A percentile compares a stretch with the other conserved stretches of the same genome.
phyloP scores from a whole-genome alignment of 1,140 invertebrate species.

The Dryas iulia region DNA sequence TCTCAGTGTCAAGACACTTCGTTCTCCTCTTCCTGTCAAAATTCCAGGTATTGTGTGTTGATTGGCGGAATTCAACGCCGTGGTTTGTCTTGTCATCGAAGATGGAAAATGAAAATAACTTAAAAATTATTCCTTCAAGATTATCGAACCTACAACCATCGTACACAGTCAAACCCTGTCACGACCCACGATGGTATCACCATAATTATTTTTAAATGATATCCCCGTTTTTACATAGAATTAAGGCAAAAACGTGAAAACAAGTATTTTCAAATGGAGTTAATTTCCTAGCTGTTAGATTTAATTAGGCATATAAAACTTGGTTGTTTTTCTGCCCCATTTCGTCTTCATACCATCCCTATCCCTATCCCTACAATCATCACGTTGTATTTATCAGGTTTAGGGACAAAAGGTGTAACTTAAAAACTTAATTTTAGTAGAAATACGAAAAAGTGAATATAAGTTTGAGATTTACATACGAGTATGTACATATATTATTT shows the following conservation, averaged over 20 bases:
- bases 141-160: too few relatives aligned
- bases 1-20: too few relatives aligned
- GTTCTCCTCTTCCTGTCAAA: too few relatives aligned
- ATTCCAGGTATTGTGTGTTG: too few relatives aligned
- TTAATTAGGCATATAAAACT: slow-evolving; percentile 62
- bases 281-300: slow-evolving; percentile 64
- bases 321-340: slow-evolving; percentile 56
- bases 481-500: too few relatives aligned
- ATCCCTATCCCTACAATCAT: slow-evolving; percentile 4
- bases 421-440: not conserved
- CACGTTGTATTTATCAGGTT: not conserved
- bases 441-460: not conserved
- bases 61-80: too few relatives aligned
- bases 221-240: not conserved
- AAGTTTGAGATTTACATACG: too few relatives aligned
- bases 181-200: too few relatives aligned
- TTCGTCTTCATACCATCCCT: slow-evolving; percentile 37
- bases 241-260: not conserved
- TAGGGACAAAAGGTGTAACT: not conserved
- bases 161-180: too few relatives aligned
- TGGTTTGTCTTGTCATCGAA: too few relatives aligned
- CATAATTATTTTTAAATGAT: not conserved
- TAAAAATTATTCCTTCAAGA: too few relatives aligned
- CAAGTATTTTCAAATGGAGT: slow-evolving; percentile 42
- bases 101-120: too few relatives aligned